Evolutionary conservation across 2,888 invertebrate genomes (phyloP).

Genomic region (Drosophila cyrtoloma): DNA sequence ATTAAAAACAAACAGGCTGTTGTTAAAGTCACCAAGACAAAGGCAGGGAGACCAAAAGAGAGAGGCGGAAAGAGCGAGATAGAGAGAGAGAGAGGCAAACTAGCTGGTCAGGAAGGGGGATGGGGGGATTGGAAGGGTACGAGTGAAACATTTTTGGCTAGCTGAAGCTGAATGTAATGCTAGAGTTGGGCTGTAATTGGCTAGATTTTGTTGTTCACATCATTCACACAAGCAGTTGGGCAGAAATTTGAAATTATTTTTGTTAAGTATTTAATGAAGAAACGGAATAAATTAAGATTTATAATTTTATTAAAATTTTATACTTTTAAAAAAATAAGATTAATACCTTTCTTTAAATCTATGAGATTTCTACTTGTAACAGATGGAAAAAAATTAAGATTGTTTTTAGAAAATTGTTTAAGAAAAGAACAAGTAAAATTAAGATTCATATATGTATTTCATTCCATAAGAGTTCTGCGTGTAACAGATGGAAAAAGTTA

Average conservation of each 20-base stretch:
- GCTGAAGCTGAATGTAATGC: constrained; percentile 14
- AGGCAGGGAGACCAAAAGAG: constrained; percentile 17
- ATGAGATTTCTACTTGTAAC: neutral
- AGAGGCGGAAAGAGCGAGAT: constrained; percentile 3
- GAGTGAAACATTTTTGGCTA: constrained; percentile 41
- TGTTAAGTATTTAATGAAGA: neutral
- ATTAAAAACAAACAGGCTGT: constrained; percentile 82
- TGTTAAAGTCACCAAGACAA: constrained; percentile 66
- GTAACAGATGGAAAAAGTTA: neutral
- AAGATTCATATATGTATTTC: neutral
- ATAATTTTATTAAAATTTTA: too few species aligned
- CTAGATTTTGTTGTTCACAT: constrained; percentile 8
- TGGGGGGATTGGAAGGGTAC: constrained; percentile 1
- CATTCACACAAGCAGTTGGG: constrained; percentile 29
- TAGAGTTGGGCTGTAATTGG: constrained; percentile 7
- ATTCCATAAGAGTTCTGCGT: neutral
- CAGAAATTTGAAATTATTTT: neutral
- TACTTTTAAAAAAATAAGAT: too few species aligned
- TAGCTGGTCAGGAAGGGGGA: neutral
- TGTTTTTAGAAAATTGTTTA: neutral
- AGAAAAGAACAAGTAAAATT: neutral
- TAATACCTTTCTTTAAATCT: neutral
- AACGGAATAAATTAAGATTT: neutral
- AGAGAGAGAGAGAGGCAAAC: neutral
- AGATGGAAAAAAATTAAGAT: neutral